Evolutionary conservation across 2,113 vertebrate species (phyloP).

Genomic region (Platysteira castanea): DNA sequence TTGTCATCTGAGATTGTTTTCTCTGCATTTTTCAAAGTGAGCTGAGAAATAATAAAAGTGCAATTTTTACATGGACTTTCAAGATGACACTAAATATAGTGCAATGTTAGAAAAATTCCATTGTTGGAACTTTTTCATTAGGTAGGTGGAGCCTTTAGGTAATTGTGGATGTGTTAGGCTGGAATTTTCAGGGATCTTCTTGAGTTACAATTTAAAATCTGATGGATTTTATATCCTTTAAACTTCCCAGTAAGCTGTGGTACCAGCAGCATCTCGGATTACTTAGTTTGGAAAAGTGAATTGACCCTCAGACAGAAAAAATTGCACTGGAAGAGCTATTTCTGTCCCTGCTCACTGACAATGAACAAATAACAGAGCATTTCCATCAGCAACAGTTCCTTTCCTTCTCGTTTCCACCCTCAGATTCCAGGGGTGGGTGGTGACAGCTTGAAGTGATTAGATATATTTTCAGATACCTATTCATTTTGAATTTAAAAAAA

Average conservation of each 20-base stretch:
- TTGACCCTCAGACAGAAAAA: background rate
- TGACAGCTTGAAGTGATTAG: conserved; percentile 51
- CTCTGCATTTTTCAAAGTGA: background rate
- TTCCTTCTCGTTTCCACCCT: conserved; percentile 43
- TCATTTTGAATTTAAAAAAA: background rate
- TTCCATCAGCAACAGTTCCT: conserved; percentile 37
- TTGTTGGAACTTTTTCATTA: background rate
- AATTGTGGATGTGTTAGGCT: background rate
- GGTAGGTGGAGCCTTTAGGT: background rate
- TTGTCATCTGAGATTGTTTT: background rate
- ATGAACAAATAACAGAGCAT: conserved; percentile 24
- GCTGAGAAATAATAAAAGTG: background rate
- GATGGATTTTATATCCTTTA: background rate
- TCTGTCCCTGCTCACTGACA: conserved; percentile 17
- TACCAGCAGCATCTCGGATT: background rate
- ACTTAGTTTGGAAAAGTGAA: background rate
- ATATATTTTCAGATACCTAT: conserved; percentile 48
- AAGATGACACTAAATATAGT: background rate
- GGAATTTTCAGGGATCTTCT: background rate
- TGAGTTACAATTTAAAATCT: background rate
- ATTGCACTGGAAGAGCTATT: background rate
- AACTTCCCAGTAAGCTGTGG: background rate
- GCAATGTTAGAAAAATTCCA: background rate
- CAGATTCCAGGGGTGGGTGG: conserved; percentile 50
- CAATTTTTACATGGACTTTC: background rate